Conservation (phyloP, 2,797 vertebrate species). For the Galagoides demidoff region DNA sequence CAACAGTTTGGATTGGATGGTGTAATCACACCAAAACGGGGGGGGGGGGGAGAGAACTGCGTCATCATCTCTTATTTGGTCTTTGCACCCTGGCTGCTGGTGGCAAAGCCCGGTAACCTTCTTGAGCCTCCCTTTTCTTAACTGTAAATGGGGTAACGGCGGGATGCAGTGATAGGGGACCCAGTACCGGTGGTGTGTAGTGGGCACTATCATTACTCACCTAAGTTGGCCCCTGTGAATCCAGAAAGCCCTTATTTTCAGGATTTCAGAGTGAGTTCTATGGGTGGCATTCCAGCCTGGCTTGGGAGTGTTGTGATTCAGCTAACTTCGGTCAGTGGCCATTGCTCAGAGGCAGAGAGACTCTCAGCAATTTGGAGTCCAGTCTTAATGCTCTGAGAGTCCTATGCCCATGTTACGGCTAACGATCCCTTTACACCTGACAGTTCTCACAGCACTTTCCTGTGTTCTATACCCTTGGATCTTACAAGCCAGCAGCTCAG, state of each 20-base stretch:
- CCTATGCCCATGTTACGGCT: background rate
- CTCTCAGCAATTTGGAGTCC: background rate
- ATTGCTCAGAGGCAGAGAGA: background rate
- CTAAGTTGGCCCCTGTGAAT: background rate
- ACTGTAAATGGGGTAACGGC: background rate
- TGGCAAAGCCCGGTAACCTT: background rate
- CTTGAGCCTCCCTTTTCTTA: background rate
- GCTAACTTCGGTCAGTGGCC: background rate
- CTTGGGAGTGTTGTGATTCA: background rate
- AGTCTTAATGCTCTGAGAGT: background rate
- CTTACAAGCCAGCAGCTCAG: background rate
- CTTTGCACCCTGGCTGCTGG: background rate
- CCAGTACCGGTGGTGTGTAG: background rate
- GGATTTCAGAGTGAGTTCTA: background rate
- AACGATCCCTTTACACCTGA: background rate
- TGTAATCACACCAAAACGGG: background rate
- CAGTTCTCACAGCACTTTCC: background rate
- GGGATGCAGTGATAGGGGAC: background rate
- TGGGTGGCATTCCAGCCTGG: background rate
- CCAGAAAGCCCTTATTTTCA: background rate
- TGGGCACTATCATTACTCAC: background rate
- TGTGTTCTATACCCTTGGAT: slow-evolving; percentile 2
- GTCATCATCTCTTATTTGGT: background rate
- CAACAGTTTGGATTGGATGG: background rate
- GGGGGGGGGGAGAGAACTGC: background rate